A percentile compares a stretch with the other conserved stretches of the same genome.
Conservation (phyloP, 2,888 invertebrate species). For the Abrostola triplasia region DNA sequence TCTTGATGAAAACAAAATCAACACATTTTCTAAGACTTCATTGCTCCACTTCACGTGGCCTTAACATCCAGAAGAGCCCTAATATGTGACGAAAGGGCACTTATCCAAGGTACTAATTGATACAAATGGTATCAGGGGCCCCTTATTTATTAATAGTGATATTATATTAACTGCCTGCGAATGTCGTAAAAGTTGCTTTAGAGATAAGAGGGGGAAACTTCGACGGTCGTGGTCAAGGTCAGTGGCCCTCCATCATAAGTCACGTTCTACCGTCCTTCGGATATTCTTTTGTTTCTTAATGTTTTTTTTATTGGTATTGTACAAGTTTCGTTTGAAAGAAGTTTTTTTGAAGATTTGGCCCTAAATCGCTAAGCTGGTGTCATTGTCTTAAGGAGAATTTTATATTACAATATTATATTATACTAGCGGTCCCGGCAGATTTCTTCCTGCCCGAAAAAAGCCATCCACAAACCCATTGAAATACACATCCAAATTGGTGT, state of each 20-base stretch:
- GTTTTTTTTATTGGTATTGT: background rate
- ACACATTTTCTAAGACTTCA: too few relatives aligned
- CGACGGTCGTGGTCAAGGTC: constrained; percentile 1
- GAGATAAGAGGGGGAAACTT: background rate
- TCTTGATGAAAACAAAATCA: too few relatives aligned
- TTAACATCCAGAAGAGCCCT: background rate
- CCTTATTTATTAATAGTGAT: background rate
- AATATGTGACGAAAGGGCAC: constrained; percentile 1
- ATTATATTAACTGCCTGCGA: constrained; percentile 1
- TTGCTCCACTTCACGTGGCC: too few relatives aligned
- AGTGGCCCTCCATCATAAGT: background rate
- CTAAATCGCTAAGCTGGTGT: too few relatives aligned
- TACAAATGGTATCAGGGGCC: background rate
- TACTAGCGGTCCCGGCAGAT: too few relatives aligned
- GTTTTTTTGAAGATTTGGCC: too few relatives aligned
- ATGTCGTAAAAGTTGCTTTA: constrained; percentile 1
- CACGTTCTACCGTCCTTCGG: background rate
- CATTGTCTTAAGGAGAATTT: too few relatives aligned
- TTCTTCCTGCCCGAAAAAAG: too few relatives aligned
- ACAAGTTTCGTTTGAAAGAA: too few relatives aligned
- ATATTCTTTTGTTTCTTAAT: background rate
- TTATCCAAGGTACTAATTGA: background rate
- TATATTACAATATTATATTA: too few relatives aligned
- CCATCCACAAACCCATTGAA: too few relatives aligned
- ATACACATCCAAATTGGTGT: too few relatives aligned